Evolutionary conservation across 2,113 vertebrate genomes (phyloP).

Genomic region (Mugil cephalus): DNA sequence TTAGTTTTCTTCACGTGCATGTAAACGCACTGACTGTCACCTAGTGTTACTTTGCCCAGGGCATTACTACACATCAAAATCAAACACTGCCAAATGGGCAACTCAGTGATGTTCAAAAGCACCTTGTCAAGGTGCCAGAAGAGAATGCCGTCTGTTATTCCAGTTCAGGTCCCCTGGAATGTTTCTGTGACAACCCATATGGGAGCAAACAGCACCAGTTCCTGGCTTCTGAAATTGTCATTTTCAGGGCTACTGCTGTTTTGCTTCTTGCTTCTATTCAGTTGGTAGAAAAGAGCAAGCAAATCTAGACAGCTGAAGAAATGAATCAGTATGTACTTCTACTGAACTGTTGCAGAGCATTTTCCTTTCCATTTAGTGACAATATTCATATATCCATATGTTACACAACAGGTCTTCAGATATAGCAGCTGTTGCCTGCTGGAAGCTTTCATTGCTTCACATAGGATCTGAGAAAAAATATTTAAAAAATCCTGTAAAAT

Average conservation of each 20-base stretch:
- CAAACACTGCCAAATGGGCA: slow-evolving; percentile 9
- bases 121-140: not conserved
- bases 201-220: not conserved
- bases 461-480: too few species aligned
- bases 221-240: not conserved
- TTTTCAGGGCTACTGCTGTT: not conserved
- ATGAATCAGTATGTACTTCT: too few species aligned
- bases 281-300: not conserved
- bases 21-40: too few species aligned
- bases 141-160: not conserved
- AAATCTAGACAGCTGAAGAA: not conserved
- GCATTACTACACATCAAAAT: slow-evolving; percentile 19
- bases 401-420: not conserved
- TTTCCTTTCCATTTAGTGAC: not conserved
- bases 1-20: too few species aligned
- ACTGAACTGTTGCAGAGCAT: not conserved
- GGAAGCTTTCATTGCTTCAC: too few species aligned
- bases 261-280: not conserved
- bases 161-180: not conserved
- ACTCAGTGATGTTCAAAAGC: slow-evolving; percentile 8
- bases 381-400: not conserved
- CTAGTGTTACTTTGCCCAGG: not conserved
- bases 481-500: too few species aligned
- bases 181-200: not conserved
- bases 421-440: not conserved